Base-by-base conservation (phyloP, 30 jellyfish, hydroid and myxozoan species). In the Hydra vulgaris region DNA sequence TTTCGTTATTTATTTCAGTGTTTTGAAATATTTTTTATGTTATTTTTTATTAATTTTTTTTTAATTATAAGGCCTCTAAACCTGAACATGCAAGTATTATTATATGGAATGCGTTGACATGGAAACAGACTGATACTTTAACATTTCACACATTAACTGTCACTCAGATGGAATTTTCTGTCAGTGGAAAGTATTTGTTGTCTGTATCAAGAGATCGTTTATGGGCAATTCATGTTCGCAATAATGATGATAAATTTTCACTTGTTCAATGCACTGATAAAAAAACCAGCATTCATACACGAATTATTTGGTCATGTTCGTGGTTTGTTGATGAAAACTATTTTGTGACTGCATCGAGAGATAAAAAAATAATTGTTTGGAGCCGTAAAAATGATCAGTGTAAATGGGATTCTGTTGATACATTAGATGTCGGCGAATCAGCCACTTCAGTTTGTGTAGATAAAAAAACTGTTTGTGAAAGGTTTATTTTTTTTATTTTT, bases 191-290 rank as follows among this genome's bases (percentile, higher is more conserved):
- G 18, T 79, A 78, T 81, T 77, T 91, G 23, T 82, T 91, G 73
- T 91, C 97, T 24, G 97, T 91, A 22, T 91, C 97, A 78, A 95
- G 97, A 79, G 97, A 91, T 73, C 79, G 97, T 73, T 82, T 95
- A 8, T 91, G 96, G 97, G 93, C 96, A 54, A 56, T 91, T 78
- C 90, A 71, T 83, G 67, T 72, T 27, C 70, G 85, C 72, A 53
- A 54, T 74, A 53, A 17, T 8, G 85, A 77, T 40, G 18, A 5
- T 68, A 19, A 88, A 0, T 91, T 74, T 70, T 18, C 81, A 1
- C 89, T 86, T 26, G 21, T 56, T 17, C 98, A 91, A 74, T 82
- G 81, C 77, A 79, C 96, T 27, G 95, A 82, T 89, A 91, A 87
- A 54, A 87, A 81, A 53, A 73, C 95, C 7, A 52, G 96, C 71